Evolutionary conservation across 2,797 vertebrate genomes (phyloP).

Genomic region (Australoheros facetus): DNA sequence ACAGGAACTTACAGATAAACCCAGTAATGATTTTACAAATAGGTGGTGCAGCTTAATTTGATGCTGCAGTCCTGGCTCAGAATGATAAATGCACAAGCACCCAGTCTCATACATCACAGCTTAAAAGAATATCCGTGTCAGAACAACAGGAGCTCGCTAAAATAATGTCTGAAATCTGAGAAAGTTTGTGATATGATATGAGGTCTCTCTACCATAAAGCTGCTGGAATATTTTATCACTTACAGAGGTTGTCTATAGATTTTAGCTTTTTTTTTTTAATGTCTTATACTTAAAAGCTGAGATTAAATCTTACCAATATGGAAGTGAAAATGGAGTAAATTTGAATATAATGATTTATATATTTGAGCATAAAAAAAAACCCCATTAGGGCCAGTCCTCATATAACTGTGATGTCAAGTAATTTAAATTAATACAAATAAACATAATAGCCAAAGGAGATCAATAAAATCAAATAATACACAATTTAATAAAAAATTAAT

Average conservation of each 20-base stretch:
- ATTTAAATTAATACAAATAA: not conserved
- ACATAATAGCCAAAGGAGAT: not conserved
- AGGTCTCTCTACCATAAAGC: not conserved
- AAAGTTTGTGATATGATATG: not conserved
- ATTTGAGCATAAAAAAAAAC: not conserved
- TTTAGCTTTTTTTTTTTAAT: not conserved
- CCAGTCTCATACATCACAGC: not conserved
- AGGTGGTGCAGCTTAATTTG: not conserved
- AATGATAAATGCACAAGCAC: not conserved
- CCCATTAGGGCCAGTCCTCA: not conserved
- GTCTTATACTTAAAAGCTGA: not conserved
- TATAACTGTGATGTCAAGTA: not conserved
- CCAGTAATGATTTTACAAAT: not conserved
- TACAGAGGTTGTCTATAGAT: not conserved
- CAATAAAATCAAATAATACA: not conserved
- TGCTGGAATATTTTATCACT: slow-evolving; percentile 4
- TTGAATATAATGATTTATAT: not conserved
- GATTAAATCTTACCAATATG: not conserved
- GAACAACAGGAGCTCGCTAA: not conserved
- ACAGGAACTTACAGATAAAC: not conserved
- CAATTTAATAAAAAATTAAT: too few species aligned
- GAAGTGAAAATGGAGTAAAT: not conserved
- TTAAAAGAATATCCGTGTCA: not conserved
- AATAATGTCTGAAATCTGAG: slow-evolving; percentile 4
- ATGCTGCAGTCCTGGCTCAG: not conserved